A percentile compares a stretch with the other conserved stretches of the same genome.
Evolutionary conservation across 2,113 vertebrate species (phyloP).

Genomic region (Albula glossodonta): DNA sequence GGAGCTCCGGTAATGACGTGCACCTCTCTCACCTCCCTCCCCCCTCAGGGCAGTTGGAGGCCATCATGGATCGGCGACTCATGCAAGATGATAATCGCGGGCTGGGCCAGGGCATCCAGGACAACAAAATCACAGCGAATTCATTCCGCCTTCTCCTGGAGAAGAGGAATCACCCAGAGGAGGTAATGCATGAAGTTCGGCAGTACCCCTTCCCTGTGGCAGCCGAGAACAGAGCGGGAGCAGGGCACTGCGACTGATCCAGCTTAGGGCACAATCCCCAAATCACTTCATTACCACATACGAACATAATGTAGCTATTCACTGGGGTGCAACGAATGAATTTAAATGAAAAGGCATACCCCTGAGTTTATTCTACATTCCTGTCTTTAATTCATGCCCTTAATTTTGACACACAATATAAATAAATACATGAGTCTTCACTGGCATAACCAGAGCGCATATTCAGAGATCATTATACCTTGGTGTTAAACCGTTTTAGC

Average conservation of each 20-base stretch:
- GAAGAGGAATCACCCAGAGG: slow-evolving; percentile 63
- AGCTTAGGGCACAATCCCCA: background rate
- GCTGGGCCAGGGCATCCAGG: slow-evolving; percentile 89
- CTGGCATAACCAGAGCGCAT: background rate
- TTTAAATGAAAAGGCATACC: too few species aligned
- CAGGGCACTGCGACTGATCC: background rate
- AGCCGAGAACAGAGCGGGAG: background rate
- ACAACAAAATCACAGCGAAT: slow-evolving; percentile 89
- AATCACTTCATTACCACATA: background rate
- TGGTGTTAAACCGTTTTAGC: background rate
- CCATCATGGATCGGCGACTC: slow-evolving; percentile 89
- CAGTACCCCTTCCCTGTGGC: background rate
- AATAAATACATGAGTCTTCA: background rate
- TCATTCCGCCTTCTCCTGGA: slow-evolving; percentile 83
- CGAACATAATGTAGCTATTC: background rate
- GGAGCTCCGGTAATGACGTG: background rate
- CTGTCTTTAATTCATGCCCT: too few species aligned
- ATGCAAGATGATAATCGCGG: slow-evolving; percentile 95
- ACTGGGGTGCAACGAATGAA: too few species aligned
- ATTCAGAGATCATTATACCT: background rate
- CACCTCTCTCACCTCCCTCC: slow-evolving; percentile 20
- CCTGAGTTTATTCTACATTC: too few species aligned
- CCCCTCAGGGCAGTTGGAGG: slow-evolving; percentile 83
- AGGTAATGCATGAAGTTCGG: slow-evolving; percentile 54
- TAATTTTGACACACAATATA: background rate